Evolutionary conservation across 2,888 invertebrate genomes (phyloP), one percentile per base, ranked within the genome.

Genomic region (Parapristionchus giblindavisi): DNA sequence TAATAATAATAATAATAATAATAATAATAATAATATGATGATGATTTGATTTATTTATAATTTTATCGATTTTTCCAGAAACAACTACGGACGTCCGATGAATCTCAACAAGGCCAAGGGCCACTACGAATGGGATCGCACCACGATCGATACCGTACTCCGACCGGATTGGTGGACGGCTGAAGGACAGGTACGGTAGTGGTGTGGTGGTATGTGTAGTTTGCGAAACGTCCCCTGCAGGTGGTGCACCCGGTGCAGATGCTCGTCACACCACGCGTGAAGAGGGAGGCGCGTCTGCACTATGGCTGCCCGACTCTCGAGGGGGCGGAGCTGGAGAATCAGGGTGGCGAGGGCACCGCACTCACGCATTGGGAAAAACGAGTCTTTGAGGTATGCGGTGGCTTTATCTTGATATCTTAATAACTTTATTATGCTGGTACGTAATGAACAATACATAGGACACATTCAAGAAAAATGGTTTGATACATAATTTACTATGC

Each of bases 311-410:
- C 92, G 0, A 90, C 91, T 52, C 89, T 99, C 43, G 97, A 97
- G 89, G 98, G 98, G 0, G 98, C 97, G 0, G 98, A 99, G 88
- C 89, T 99, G 58, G 98, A 99, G 90, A 96, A 99, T 90, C 98
- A 99, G 90, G 98, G 98, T 0, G 95, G 95, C 24, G 95, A 97
- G 82, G 99, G 99, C 0, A 99, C 99, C 0, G 93, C 94, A 0
- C 90, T 97, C 60, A 98, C 98, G 0, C 99, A 99, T 88, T 99
- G 98, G 98, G 99, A 99, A 89, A 99, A 99, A 88, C 90, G 99
- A 74, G 92, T 98, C 1, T 95, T 98, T 89, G 99, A 99, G 92
- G 96, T 95, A 86, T 14, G 54, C 14, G 48, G 11, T 21, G 21
- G 11, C 48, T 48, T 76, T 17, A 34, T 43, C 36, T 34, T 54